Conservation (phyloP, 92 coral and sea anemone genomes). For the Desmophyllum pertusum region DNA sequence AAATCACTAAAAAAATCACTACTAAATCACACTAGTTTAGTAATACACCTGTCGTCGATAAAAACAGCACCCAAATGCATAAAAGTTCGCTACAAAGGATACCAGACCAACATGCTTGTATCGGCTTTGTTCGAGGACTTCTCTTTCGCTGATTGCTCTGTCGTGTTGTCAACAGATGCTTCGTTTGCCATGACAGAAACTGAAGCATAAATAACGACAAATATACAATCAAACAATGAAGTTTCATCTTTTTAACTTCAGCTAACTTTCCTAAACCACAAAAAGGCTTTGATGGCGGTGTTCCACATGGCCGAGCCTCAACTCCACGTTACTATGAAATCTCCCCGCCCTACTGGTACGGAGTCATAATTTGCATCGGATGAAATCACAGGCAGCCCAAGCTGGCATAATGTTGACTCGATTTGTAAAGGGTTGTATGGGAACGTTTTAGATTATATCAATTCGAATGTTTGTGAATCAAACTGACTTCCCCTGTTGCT, state of each 20-base stretch:
- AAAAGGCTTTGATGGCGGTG: slow-evolving; percentile 26
- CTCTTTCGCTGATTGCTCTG: slow-evolving; percentile 13
- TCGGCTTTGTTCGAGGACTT: slow-evolving; percentile 14
- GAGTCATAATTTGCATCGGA: too few relatives aligned
- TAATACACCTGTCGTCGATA: too few relatives aligned
- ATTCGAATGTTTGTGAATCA: too few relatives aligned
- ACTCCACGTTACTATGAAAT: not conserved
- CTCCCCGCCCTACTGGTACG: slow-evolving; percentile 20
- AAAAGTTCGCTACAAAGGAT: slow-evolving; percentile 27
- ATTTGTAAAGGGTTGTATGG: too few relatives aligned
- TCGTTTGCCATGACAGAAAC: slow-evolving; percentile 16
- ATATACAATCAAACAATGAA: slow-evolving; percentile 14
- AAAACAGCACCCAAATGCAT: too few relatives aligned
- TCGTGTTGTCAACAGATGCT: not conserved
- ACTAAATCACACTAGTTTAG: too few relatives aligned
- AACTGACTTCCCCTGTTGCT: too few relatives aligned
- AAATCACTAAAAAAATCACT: not conserved
- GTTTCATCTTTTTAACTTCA: slow-evolving; percentile 15
- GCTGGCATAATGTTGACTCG: too few relatives aligned
- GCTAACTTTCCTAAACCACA: not conserved
- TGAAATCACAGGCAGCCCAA: too few relatives aligned
- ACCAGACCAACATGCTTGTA: slow-evolving; percentile 26
- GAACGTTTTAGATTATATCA: too few relatives aligned
- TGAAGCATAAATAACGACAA: slow-evolving; percentile 8
- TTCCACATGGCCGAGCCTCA: slow-evolving; percentile 34